Evolutionary conservation across 2,888 invertebrate species (phyloP), one percentile per base, ranked within the genome.

Genomic region (Drosophila infuscata): DNA sequence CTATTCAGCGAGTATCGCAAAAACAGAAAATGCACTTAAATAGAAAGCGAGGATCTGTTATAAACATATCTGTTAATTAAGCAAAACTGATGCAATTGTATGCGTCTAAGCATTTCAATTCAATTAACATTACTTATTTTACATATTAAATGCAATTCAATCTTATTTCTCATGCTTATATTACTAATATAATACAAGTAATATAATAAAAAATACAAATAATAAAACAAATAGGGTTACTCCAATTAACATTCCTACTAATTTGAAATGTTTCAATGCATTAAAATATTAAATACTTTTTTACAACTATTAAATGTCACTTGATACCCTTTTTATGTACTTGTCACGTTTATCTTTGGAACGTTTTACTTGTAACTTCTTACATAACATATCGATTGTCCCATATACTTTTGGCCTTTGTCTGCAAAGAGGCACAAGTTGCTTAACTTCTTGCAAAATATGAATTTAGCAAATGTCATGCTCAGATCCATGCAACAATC

Each of bases 381-480:
- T 84, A 63, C 83, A 78, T 84, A 84, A 84, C 81, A 59, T 48
- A 52, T 61, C 77, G 53, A 67, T 75, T 63, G 77, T 69, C 15
- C 7, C 32, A 51, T 61, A 41, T 53, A 9, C 20, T 29, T 25
- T 33, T 57, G 11, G 20, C 54, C n/a, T 75, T 78, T 82, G 70
- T 80, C 43, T 48, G 32, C 20, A 61, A 59, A 53, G 69, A 72
- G 59, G 49, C 54, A 74, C 82, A 86, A 82, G 84, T 86, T 85
- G 72, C 87, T 83, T 84, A 84, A 84, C 83, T 84, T 84, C 83
- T 78, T 38, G 66, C 65, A 68, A 70, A 65, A 54, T 68, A 69
- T 32, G 52, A 56, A 49, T 79, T 68, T 68, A 62, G 77, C 72
- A 54, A 77, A 77, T 76, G 81, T 79, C 79, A 79, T 81, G 74